Percentiles rank a stretch among this genome's conserved stretches.
Conservation (phyloP, 2,113 vertebrate species). For the Epinephelus lanceolatus region DNA sequence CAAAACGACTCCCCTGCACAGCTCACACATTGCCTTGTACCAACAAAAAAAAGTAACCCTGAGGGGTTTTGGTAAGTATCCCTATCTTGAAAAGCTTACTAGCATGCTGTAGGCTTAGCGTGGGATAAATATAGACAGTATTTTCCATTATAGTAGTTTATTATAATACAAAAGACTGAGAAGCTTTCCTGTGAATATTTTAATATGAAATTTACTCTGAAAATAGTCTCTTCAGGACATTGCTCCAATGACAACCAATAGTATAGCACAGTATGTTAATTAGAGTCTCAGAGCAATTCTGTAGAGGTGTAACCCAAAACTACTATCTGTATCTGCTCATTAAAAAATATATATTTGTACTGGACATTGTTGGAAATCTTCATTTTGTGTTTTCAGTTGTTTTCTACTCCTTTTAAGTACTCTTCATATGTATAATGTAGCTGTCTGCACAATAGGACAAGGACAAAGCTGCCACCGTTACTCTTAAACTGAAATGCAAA, state of each 20-base stretch:
- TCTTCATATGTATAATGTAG: neutral
- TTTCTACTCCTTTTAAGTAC: neutral
- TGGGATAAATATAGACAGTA: constrained; percentile 44
- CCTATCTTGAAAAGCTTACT: constrained; percentile 48
- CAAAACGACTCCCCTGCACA: constrained; percentile 18
- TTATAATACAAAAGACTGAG: constrained; percentile 36
- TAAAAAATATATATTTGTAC: neutral
- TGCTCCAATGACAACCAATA: neutral
- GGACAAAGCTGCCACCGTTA: neutral
- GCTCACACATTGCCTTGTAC: constrained; percentile 23
- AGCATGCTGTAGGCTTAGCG: constrained; percentile 37
- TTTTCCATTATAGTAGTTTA: constrained; percentile 42
- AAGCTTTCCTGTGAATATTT: constrained; percentile 45
- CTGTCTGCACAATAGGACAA: neutral
- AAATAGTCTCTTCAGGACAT: neutral
- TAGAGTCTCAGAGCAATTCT: neutral
- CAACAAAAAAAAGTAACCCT: constrained; percentile 30
- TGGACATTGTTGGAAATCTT: neutral
- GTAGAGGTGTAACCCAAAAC: neutral
- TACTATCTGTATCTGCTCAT: neutral
- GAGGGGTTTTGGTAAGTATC: constrained; percentile 51
- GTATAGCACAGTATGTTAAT: neutral
- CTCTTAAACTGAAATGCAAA: neutral
- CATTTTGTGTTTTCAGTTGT: neutral
- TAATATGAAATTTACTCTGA: constrained; percentile 15